phyloP scores from a whole-genome alignment of 2,113 vertebrate genomes.

The Gobio gobio region DNA sequence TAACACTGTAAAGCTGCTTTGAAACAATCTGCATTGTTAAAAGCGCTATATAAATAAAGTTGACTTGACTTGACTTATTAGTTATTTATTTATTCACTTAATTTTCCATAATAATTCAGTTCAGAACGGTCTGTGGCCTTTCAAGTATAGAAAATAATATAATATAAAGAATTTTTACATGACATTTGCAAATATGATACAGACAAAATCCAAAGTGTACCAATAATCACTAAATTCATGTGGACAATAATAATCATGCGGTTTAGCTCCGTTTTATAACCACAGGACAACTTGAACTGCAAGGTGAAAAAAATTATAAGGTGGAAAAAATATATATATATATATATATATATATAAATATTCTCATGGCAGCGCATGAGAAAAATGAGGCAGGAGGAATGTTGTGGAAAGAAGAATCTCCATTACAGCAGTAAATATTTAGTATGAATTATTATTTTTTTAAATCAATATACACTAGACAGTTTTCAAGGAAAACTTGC shows the following conservation, averaged over 20 bases:
- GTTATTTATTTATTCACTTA: too few species aligned
- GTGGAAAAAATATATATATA: too few species aligned
- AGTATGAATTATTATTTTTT: background rate
- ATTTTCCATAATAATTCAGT: background rate
- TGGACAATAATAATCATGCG: background rate
- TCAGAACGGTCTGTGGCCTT: background rate
- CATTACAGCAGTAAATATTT: background rate
- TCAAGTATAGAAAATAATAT: background rate
- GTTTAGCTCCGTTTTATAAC: background rate
- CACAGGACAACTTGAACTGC: background rate
- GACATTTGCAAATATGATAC: background rate
- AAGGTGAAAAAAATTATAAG: background rate
- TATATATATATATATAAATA: accelerated
- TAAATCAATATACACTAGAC: background rate
- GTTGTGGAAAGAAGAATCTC: background rate
- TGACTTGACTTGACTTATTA: too few species aligned
- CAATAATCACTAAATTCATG: background rate
- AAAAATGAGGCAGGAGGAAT: background rate
- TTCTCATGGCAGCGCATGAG: background rate
- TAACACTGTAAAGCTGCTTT: too few species aligned
- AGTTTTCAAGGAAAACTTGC: background rate
- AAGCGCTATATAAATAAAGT: too few species aligned
- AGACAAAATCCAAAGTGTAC: background rate
- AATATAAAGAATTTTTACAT: background rate
- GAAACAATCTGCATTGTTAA: too few species aligned